Base-by-base conservation (phyloP, 2,888 invertebrate genomes). In the Drosophila pegasa region DNA sequence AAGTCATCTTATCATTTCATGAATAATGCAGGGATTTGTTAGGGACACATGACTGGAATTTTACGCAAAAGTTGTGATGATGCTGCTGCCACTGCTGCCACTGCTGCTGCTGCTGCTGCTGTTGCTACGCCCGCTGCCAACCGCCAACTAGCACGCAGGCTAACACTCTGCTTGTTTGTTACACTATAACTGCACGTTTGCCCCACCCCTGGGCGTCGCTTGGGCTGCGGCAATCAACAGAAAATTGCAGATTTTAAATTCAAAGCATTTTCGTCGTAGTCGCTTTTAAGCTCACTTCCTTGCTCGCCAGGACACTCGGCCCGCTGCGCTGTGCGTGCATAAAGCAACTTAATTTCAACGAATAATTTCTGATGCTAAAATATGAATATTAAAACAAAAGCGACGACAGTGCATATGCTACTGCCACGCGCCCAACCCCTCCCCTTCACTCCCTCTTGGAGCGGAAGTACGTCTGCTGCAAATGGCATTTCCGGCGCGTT, bases 11-110 rank as follows among this genome's bases (percentile, higher is more conserved):
- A 89, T 89, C 90, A 89, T 88, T 88, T 89, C 88, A 89, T 89
- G 89, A 89, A 89, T 89, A 89, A 89, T 89, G 89, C 90, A 89
- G 87, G 89, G 89, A 89, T 89, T 89, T 90, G 89, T 90, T 89
- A 82, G 87, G 88, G 90, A 90, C 89, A 89, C 90, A 90, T 89
- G 89, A 89, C 89, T 89, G 79, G 89, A 88, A 89, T 89, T 85
- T 83, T 87, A 76, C 78, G 78, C 80, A 86, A 77, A 89, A 86
- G 75, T 88, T 88, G 87, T 87, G 80, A 86, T 83, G 88, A 75
- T 86, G 83, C 59, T 82, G 71, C 55, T 75, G 71, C 66, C 80
- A 76, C 71, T 84, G 77, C 73, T 84, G 76, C 68, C 75, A 71
- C 51, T 75, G 63, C 48, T 76, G 59, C 61, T 75, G 59, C 40